phyloP scores from a whole-genome alignment of 2,797 vertebrate species.

The Distichodus sexfasciatus region DNA sequence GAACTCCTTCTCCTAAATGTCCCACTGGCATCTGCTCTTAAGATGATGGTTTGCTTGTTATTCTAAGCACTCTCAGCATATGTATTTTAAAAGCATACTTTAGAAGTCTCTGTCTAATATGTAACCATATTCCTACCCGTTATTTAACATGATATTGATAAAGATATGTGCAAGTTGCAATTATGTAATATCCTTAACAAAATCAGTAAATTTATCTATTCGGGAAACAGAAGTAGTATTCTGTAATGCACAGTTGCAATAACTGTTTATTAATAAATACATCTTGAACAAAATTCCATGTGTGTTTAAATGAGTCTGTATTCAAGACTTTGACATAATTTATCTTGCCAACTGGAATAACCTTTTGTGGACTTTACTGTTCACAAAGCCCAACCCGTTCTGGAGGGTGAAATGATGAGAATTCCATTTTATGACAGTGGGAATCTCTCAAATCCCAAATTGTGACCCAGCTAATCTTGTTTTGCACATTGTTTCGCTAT shows the following conservation, averaged over 20 bases:
- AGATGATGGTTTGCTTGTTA: not conserved
- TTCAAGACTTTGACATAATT: too few species aligned
- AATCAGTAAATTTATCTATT: not conserved
- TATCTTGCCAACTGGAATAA: too few species aligned
- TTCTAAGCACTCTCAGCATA: conserved; percentile 9
- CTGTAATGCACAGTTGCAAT: not conserved
- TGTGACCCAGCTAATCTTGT: too few species aligned
- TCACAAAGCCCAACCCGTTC: too few species aligned
- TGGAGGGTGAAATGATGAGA: too few species aligned
- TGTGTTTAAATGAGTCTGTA: not conserved
- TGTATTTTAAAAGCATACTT: conserved; percentile 15
- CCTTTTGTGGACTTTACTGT: too few species aligned
- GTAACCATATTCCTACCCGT: conserved; percentile 29
- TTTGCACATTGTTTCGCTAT: not conserved
- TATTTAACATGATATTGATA: conserved; percentile 13
- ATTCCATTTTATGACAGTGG: too few species aligned
- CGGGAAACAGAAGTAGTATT: not conserved
- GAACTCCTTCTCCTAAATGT: conserved; percentile 2
- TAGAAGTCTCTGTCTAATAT: not conserved
- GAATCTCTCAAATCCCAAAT: too few species aligned
- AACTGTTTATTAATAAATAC: conserved; percentile 31
- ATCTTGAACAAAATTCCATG: not conserved
- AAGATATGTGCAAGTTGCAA: not conserved
- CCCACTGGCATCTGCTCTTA: conserved; percentile 8
- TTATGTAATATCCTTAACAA: not conserved